Conservation (phyloP, 2,888 invertebrate genomes). For the Spilarctia lutea region DNA sequence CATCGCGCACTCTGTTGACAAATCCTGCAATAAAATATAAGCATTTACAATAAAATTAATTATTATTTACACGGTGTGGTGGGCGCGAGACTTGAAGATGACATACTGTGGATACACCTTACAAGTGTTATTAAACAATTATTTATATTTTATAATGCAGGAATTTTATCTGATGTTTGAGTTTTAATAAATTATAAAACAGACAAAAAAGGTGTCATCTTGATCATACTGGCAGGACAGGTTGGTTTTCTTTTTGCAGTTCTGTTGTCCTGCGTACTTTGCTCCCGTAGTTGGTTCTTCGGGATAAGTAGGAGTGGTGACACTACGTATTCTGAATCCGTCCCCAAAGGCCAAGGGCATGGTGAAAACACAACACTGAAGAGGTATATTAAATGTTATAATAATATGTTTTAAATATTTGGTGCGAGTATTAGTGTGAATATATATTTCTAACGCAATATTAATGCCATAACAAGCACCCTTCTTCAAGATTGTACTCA, state of each 20-base stretch:
- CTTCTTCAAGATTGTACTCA: background rate
- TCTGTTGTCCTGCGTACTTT: too few species aligned
- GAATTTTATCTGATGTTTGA: constrained; percentile 3
- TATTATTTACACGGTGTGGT: constrained; percentile 85
- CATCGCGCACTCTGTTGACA: constrained; percentile 86
- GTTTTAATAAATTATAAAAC: constrained; percentile 30
- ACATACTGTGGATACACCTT: constrained; percentile 61
- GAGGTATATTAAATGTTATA: too few species aligned
- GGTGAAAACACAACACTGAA: too few species aligned
- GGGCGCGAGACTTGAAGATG: constrained; percentile 70
- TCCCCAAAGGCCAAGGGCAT: too few species aligned
- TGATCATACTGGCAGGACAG: too few species aligned
- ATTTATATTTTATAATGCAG: constrained; percentile 25
- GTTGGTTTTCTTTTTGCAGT: too few species aligned
- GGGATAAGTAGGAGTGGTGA: too few species aligned
- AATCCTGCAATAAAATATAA: constrained; percentile 87
- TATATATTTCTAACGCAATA: background rate
- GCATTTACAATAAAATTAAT: constrained; percentile 87
- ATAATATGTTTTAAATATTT: too few species aligned
- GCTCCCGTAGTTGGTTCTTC: too few species aligned
- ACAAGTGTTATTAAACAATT: constrained; percentile 32
- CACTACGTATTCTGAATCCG: too few species aligned
- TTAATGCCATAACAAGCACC: background rate
- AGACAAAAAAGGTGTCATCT: constrained; percentile 24
- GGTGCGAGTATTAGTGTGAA: too few species aligned